Evolutionary conservation across 2,113 vertebrate species (phyloP).

Genomic region (Eonycteris spelaea): DNA sequence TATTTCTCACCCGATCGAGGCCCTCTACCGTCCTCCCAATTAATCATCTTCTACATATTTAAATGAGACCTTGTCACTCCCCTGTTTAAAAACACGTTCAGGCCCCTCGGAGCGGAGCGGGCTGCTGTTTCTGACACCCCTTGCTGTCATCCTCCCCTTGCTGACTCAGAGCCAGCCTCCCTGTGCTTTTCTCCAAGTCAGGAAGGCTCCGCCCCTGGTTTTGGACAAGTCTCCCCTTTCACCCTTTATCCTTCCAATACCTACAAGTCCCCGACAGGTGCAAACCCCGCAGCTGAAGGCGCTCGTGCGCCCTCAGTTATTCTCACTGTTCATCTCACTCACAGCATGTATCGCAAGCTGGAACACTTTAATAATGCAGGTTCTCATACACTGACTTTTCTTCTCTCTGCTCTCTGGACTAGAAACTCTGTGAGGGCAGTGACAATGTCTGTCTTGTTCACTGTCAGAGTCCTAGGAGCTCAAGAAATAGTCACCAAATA

Average conservation of each 20-base stretch:
- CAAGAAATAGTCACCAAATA: neutral
- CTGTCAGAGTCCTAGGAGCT: neutral
- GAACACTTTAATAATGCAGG: no score
- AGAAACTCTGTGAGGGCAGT: neutral
- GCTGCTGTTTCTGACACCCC: no score
- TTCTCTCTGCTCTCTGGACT: neutral
- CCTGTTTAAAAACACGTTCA: neutral
- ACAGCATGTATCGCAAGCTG: neutral
- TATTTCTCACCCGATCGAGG: accelerated
- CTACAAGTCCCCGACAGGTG: neutral
- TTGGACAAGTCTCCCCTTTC: neutral
- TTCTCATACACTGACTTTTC: accelerated
- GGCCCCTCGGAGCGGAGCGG: neutral
- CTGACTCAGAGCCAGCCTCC: neutral
- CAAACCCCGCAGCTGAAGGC: accelerated
- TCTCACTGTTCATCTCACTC: no score
- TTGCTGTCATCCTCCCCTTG: no score
- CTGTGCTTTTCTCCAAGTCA: accelerated
- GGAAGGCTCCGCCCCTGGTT: no score
- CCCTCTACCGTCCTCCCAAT: neutral
- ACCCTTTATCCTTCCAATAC: accelerated
- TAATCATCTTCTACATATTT: neutral
- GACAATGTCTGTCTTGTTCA: neutral
- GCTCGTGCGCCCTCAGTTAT: accelerated
- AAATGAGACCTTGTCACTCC: neutral